Evolutionary conservation across 2,113 vertebrate genomes (phyloP).

Genomic region (Telmatochromis sp.): DNA sequence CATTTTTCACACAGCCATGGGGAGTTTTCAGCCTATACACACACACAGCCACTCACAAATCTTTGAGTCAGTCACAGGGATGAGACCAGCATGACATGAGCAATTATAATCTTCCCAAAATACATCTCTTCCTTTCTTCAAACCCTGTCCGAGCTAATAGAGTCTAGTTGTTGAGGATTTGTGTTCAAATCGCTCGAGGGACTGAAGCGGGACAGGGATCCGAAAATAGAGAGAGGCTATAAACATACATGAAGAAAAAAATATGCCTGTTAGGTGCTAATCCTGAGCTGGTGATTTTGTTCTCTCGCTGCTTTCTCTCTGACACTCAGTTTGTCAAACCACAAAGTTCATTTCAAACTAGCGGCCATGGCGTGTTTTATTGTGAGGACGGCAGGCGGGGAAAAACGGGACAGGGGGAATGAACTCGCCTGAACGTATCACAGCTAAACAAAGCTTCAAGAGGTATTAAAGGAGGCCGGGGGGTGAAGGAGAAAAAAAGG

Average conservation of each 20-base stretch:
- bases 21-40: neutral
- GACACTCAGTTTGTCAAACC: neutral
- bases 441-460: neutral
- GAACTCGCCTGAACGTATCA: neutral
- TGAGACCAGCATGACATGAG: constrained; percentile 39
- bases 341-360: neutral
- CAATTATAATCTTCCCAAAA: constrained; percentile 53
- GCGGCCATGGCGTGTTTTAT: neutral
- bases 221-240: neutral
- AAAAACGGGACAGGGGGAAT: neutral
- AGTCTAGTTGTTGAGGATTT: constrained; percentile 16
- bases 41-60: neutral
- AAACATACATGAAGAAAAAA: neutral
- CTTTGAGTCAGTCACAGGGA: constrained; percentile 10
- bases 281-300: neutral
- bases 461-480: neutral
- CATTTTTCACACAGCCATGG: neutral
- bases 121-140: constrained; percentile 30
- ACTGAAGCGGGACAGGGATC: neutral
- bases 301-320: neutral
- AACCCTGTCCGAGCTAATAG: constrained; percentile 18
- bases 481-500: neutral
- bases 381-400: neutral
- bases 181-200: constrained; percentile 3
- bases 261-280: neutral